Evolutionary conservation across 2,888 invertebrate species (phyloP), one percentile per base, ranked within the genome.

Genomic region (Spodoptera exigua): DNA sequence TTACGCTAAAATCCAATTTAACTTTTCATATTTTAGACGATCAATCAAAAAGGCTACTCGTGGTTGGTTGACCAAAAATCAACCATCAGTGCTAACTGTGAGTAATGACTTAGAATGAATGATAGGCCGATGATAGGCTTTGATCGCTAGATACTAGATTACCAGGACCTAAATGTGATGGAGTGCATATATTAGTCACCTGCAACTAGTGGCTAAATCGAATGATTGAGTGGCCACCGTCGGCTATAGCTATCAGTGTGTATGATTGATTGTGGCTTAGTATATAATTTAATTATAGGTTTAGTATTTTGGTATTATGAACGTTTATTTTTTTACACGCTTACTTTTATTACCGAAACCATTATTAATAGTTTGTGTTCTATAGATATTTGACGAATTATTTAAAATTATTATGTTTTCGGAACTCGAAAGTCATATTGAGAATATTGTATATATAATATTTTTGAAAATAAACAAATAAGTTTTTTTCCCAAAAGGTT

Each of bases 161-260:
- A 58, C 58, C 46, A 13, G 13, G 5, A 14, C 45, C 69, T 56
- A 68, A 68, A 73, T 55, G 35, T 73, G 74, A 69, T 68, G 44
- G 62, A 74, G 74, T 49, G 48, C 52, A 68, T 49, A 41, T 39
- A 73, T 69, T 69, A 68, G 48, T 73, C 52, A 61, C 21, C 48
- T 43, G 62, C 61, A 68, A 68, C 74, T 69, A 62, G 69, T 73
- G 49, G 41, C 43, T 16, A 69, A 73, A 68, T 56, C 41, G 32
- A 68, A 69, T 69, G 74, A 69, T 69, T 17, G 52, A 69, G 35
- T 27, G 27, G 27, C 27, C 7, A 3, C 7, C 7, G 4, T 7
- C 7, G 27, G 7, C 7, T 27, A 27, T 27, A 27, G 27, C 5
- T 27, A 27, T 27, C 7, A 27, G 4, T 27, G 27, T 4, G 27